Conservation (phyloP, 2,888 invertebrate genomes). For the Neelides folsomi region DNA sequence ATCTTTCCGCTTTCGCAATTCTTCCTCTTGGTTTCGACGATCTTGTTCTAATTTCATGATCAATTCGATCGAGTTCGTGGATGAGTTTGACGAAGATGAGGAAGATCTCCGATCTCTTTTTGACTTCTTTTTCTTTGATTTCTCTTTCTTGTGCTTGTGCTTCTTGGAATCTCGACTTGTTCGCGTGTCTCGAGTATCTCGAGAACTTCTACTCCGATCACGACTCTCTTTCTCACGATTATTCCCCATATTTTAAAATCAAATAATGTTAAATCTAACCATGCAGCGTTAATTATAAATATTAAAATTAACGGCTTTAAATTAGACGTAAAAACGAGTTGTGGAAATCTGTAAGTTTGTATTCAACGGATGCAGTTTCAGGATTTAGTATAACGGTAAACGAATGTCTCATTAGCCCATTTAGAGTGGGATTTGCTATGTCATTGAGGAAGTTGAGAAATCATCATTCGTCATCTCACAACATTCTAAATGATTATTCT, state of each 20-base stretch:
- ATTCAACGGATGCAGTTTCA: no score
- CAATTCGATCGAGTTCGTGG: slow-evolving; percentile 50
- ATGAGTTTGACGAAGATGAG: slow-evolving; percentile 36
- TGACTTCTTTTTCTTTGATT: slow-evolving; percentile 10
- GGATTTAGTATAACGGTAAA: no score
- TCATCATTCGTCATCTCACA: no score
- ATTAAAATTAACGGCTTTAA: no score
- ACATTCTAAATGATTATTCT: no score
- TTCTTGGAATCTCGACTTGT: background rate
- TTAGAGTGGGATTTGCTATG: no score
- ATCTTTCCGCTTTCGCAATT: slow-evolving; percentile 57
- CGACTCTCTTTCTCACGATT: slow-evolving; percentile 1
- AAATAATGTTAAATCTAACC: no score
- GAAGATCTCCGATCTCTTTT: slow-evolving; percentile 4
- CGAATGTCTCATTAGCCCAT: no score
- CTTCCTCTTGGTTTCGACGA: slow-evolving; percentile 50
- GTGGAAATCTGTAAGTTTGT: no score
- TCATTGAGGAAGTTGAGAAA: no score
- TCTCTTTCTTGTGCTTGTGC: background rate
- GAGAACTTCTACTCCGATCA: background rate
- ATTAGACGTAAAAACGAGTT: no score
- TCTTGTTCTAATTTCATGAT: slow-evolving; percentile 61
- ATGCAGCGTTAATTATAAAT: no score
- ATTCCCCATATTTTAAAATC: background rate
- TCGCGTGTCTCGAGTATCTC: background rate